Conservation (phyloP, 2,888 invertebrate genomes). For the Zygogramma bicolorata region DNA sequence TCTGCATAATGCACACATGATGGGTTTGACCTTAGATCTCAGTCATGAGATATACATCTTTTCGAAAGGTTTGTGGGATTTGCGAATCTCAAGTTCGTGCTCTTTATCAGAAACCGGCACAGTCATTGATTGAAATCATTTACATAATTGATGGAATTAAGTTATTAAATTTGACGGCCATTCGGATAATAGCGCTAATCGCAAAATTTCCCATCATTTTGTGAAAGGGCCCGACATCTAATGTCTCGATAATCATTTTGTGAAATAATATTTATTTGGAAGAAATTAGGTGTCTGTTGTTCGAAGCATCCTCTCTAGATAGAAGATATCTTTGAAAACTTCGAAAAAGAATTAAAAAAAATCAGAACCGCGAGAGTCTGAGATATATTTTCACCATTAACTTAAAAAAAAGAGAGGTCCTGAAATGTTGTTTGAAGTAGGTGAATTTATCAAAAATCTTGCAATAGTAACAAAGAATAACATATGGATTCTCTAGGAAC, state of each 20-base stretch:
- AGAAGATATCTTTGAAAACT: background rate
- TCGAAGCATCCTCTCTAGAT: background rate
- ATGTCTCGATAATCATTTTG: background rate
- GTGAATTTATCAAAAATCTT: too few relatives aligned
- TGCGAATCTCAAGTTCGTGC: conserved; percentile 6
- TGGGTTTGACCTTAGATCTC: background rate
- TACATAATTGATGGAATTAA: conserved; percentile 14
- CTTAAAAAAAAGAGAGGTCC: too few relatives aligned
- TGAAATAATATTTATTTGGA: background rate
- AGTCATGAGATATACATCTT: background rate
- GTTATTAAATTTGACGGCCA: conserved; percentile 4
- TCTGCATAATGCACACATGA: background rate
- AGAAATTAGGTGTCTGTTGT: background rate
- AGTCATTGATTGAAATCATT: background rate
- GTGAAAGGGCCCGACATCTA: background rate
- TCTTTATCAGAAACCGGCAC: background rate
- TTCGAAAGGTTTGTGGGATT: background rate
- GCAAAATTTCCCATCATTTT: conserved; percentile 7
- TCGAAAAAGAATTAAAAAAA: background rate
- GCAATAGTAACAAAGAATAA: too few relatives aligned
- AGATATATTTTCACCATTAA: too few relatives aligned
- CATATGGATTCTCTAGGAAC: too few relatives aligned
- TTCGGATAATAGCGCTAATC: background rate
- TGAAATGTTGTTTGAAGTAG: too few relatives aligned
- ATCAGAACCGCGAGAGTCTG: too few relatives aligned